These are phyloP conservation scores for Agrypnia vestita DNA, from an alignment of 1,140 invertebrate species.

Conservation along the genomic window DNA sequence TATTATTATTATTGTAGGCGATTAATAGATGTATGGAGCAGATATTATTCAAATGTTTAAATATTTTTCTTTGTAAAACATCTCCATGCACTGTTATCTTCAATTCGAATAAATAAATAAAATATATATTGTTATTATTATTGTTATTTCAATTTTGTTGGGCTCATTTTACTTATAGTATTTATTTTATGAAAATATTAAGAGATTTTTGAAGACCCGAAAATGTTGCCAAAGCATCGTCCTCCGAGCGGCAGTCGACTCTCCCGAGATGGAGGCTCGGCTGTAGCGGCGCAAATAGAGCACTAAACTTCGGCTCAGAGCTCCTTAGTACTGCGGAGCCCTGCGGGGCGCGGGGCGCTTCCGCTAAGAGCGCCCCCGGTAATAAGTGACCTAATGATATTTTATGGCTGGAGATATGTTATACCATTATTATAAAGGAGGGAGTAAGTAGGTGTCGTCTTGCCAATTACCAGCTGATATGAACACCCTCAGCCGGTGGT, in stretches of 20 bases:
- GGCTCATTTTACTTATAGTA: too few relatives aligned
- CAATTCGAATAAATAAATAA: too few relatives aligned
- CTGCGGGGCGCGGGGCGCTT: slow-evolving; percentile 28
- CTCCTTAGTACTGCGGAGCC: not conserved
- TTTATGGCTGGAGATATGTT: slow-evolving; percentile 60
- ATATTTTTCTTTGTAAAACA: too few relatives aligned
- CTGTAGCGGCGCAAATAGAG: slow-evolving; percentile 29
- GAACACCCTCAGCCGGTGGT: slow-evolving; percentile 16
- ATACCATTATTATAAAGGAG: slow-evolving; percentile 60
- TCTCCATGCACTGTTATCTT: too few relatives aligned
- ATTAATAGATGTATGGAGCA: too few relatives aligned
- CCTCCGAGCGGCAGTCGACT: slow-evolving; percentile 46
- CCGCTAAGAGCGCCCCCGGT: slow-evolving; percentile 54
- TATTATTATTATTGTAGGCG: too few relatives aligned
- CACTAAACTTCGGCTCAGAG: slow-evolving; percentile 57
- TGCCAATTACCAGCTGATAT: slow-evolving; percentile 57
- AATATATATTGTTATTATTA: too few relatives aligned
- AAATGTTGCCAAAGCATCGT: not conserved
- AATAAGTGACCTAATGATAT: slow-evolving; percentile 62
- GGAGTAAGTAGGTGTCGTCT: slow-evolving; percentile 59
- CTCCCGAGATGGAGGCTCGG: slow-evolving; percentile 58
- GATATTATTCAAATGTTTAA: too few relatives aligned
- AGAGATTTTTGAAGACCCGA: too few relatives aligned
- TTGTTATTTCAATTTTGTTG: too few relatives aligned
- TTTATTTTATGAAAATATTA: too few relatives aligned